A percentile compares a stretch with the other conserved stretches of the same genome.
Evolutionary conservation across 2,888 invertebrate genomes (phyloP).

Genomic region (Eristalis intricaria): DNA sequence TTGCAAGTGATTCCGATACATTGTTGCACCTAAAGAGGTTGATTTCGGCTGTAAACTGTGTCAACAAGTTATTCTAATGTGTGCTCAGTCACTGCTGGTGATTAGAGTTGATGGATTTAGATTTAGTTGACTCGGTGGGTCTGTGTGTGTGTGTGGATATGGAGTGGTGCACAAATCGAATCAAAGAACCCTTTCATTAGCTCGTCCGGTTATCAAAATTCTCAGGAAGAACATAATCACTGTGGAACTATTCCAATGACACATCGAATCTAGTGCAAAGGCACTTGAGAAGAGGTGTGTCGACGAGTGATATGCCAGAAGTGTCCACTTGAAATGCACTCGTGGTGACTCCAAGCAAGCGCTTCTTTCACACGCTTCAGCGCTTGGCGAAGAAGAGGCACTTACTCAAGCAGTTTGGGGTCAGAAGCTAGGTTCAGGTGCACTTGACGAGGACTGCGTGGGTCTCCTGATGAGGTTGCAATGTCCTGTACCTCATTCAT

Average conservation of each 20-base stretch:
- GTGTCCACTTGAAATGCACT: not conserved
- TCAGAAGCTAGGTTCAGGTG: not conserved
- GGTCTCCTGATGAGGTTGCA: too few species aligned
- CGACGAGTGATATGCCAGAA: not conserved
- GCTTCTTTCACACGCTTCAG: too few species aligned
- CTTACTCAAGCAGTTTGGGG: too few species aligned
- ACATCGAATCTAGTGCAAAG: not conserved
- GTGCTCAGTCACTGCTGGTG: not conserved
- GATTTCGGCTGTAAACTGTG: not conserved
- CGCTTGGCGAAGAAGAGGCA: too few species aligned
- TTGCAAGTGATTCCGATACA: not conserved
- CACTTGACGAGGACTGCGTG: too few species aligned
- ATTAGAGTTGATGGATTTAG: too few species aligned
- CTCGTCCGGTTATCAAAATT: constrained; percentile 17
- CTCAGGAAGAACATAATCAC: not conserved
- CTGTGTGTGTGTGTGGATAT: too few species aligned
- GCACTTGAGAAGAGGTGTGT: not conserved
- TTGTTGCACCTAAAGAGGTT: not conserved
- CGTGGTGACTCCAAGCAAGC: too few species aligned
- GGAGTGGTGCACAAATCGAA: not conserved
- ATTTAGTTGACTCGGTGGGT: too few species aligned
- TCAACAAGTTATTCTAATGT: not conserved
- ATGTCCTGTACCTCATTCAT: not conserved
- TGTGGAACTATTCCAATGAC: not conserved
- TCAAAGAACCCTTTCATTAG: constrained; percentile 50